Evolutionary conservation across 2,888 invertebrate species (phyloP).

Genomic region (Taenaris catops): DNA sequence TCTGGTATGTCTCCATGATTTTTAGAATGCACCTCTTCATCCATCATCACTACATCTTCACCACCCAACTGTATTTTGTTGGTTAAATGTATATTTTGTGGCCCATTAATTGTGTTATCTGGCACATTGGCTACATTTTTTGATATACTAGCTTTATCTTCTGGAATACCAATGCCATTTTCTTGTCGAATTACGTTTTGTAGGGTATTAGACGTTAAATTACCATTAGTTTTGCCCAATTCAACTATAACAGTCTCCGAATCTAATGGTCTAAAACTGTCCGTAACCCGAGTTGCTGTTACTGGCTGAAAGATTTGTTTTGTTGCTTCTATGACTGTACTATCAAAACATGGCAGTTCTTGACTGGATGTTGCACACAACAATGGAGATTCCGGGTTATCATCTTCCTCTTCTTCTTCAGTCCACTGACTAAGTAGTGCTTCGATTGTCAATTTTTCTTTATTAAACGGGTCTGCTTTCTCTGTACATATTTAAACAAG

Average conservation of each 20-base stretch:
- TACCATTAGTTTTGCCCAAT: constrained; percentile 33
- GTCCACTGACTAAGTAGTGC: constrained; percentile 69
- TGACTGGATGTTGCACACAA: constrained; percentile 28
- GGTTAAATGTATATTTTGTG: constrained; percentile 1
- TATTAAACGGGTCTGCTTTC: constrained; percentile 60
- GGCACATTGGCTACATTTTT: neutral
- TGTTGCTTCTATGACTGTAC: constrained; percentile 60
- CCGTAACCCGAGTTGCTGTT: constrained; percentile 47
- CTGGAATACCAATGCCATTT: too few relatives aligned
- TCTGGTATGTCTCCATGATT: constrained; percentile 41
- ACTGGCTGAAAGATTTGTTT: constrained; percentile 57
- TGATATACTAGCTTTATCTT: constrained; percentile 5
- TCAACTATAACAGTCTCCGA: constrained; percentile 50
- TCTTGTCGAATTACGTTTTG: too few relatives aligned
- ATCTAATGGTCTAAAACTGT: constrained; percentile 35
- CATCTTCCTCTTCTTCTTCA: too few relatives aligned
- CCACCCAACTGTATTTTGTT: constrained; percentile 1
- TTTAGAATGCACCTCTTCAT: constrained; percentile 37
- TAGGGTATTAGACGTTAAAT: too few relatives aligned
- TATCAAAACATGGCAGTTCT: constrained; percentile 60
- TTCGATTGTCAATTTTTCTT: constrained; percentile 64
- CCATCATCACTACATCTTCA: constrained; percentile 52
- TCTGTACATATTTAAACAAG: constrained; percentile 31
- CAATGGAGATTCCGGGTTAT: constrained; percentile 52
- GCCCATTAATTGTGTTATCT: neutral